Percentiles rank a stretch among this genome's conserved stretches.
phyloP scores from a whole-genome alignment of 2,113 vertebrate species.

The Ptilorrhoa leucosticta region DNA sequence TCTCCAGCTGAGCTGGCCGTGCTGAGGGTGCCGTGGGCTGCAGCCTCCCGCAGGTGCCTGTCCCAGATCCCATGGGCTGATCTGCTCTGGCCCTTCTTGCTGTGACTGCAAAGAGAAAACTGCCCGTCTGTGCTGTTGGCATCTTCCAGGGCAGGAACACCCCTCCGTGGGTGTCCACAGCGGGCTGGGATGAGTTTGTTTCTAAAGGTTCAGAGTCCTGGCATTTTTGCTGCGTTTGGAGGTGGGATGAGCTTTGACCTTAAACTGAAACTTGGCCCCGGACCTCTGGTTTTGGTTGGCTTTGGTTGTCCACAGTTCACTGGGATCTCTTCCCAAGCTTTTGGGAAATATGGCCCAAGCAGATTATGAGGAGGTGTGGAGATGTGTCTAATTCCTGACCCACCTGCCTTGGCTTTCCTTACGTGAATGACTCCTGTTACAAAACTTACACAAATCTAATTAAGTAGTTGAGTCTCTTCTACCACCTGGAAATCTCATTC shows the following conservation, averaged over 20 bases:
- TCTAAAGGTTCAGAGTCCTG: neutral
- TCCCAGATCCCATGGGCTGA: rapidly evolving
- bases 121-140: neutral
- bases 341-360: neutral
- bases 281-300: neutral
- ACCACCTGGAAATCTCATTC: conserved; percentile 3
- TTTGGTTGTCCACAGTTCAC: neutral
- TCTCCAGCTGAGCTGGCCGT: neutral
- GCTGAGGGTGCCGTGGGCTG: rapidly evolving
- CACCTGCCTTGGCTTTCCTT: neutral
- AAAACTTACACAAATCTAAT: neutral
- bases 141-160: neutral
- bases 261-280: neutral
- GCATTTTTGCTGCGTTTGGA: neutral
- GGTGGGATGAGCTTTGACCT: neutral
- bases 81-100: neutral
- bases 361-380: neutral
- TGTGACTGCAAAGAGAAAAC: neutral
- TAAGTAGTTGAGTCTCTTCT: neutral
- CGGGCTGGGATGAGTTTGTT: neutral
- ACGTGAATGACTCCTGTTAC: neutral
- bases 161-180: rapidly evolving
- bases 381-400: neutral
- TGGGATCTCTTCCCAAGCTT: neutral
- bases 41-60: neutral